phyloP scores from a whole-genome alignment of 2,797 vertebrate genomes.

The Cirrhinus mrigala region DNA sequence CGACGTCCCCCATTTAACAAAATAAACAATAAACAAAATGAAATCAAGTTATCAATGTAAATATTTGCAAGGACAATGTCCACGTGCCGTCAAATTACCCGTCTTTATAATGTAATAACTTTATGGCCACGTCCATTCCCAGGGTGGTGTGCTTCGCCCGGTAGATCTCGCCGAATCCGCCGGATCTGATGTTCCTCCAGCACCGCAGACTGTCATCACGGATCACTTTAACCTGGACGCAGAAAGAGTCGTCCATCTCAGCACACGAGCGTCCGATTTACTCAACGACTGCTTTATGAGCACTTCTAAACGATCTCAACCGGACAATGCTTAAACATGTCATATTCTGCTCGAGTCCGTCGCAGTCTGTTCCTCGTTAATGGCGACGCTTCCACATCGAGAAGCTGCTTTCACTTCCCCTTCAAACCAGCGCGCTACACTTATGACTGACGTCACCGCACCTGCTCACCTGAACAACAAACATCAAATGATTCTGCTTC shows the following conservation, averaged over 20 bases:
- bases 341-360: not conserved
- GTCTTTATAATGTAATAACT: slow-evolving; percentile 71
- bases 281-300: not conserved
- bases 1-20: not conserved
- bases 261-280: not conserved
- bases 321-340: not conserved
- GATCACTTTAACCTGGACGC: slow-evolving; percentile 2
- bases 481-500: too few species aligned
- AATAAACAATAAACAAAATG: not conserved
- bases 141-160: slow-evolving; percentile 68
- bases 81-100: slow-evolving; percentile 62
- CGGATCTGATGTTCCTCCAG: slow-evolving; percentile 69
- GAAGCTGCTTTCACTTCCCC: slow-evolving; percentile 8
- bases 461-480: not conserved
- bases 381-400: not conserved
- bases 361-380: not conserved
- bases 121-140: slow-evolving; percentile 75
- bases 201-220: slow-evolving; percentile 54
- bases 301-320: not conserved
- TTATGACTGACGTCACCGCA: not conserved
- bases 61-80: not conserved
- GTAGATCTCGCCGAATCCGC: slow-evolving; percentile 77
- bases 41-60: not conserved
- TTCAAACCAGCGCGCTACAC: not conserved
- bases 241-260: not conserved